phyloP scores from a whole-genome alignment of 2,113 vertebrate genomes.

The Hippocampus comes region DNA sequence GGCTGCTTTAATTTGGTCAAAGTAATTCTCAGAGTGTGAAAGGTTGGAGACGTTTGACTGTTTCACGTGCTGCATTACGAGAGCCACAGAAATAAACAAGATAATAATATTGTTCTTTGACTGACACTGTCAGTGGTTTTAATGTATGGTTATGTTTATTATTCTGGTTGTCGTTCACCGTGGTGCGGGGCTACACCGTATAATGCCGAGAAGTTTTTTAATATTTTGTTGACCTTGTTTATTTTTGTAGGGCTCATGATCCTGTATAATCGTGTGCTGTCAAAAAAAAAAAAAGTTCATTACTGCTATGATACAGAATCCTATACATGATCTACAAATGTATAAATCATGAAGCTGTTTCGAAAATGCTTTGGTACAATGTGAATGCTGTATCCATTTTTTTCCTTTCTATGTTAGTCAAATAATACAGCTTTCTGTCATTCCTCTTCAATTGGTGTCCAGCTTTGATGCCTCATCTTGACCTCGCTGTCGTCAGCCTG shows the following conservation, averaged over 20 bases:
- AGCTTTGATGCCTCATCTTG: conserved; percentile 77
- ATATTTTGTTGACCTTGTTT: too few relatives aligned
- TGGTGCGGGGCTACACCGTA: too few relatives aligned
- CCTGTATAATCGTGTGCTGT: background rate
- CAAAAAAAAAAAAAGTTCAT: background rate
- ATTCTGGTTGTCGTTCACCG: too few relatives aligned
- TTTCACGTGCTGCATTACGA: too few relatives aligned
- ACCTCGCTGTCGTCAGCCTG: conserved; percentile 42
- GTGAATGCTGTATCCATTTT: background rate
- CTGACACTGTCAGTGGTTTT: too few relatives aligned
- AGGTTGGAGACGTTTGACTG: too few relatives aligned
- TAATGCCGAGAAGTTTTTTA: too few relatives aligned
- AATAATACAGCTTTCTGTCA: background rate
- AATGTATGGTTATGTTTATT: too few relatives aligned
- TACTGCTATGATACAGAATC: background rate
- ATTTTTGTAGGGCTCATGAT: background rate
- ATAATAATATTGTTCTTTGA: too few relatives aligned
- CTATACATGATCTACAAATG: background rate
- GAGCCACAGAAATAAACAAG: too few relatives aligned
- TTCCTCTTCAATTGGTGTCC: conserved; percentile 18
- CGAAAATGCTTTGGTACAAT: background rate
- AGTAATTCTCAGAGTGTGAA: too few relatives aligned
- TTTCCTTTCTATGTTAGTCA: background rate
- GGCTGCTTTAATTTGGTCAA: too few relatives aligned
- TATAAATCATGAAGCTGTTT: background rate